phyloP scores from a whole-genome alignment of 2,797 vertebrate species.

The Picus viridis region DNA sequence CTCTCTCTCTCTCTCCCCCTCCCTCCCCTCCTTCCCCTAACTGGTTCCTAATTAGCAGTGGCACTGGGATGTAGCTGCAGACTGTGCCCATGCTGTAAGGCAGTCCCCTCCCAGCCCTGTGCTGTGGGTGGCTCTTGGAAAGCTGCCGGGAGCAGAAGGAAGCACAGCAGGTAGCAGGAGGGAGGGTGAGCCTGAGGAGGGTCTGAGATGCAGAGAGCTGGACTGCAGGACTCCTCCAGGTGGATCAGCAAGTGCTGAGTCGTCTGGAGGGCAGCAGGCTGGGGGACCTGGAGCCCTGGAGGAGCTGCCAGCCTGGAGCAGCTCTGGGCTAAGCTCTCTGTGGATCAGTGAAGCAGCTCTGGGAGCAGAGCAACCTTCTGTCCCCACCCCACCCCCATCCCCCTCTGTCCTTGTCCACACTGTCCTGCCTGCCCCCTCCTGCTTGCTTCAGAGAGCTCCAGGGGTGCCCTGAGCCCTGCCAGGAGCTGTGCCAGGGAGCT shows the following conservation, averaged over 20 bases:
- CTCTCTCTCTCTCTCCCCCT: not conserved
- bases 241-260: not conserved
- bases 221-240: not conserved
- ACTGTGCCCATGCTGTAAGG: not conserved
- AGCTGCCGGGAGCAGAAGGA: not conserved
- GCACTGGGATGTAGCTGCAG: not conserved
- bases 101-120: not conserved
- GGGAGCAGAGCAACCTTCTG: not conserved
- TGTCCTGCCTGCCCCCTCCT: not conserved
- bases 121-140: not conserved
- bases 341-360: too few species aligned
- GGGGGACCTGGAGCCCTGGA: rapidly evolving
- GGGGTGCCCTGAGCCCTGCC: rapidly evolving
- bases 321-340: too few species aligned
- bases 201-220: not conserved
- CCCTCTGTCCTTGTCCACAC: not conserved
- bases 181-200: not conserved
- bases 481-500: not conserved
- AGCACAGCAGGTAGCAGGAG: rapidly evolving
- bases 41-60: constrained; percentile 8
- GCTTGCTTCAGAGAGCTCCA: rapidly evolving
- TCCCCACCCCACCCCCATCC: not conserved
- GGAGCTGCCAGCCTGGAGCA: not conserved
- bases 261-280: not conserved
- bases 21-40: not conserved